A percentile compares a stretch with the other conserved stretches of the same genome.
Evolutionary conservation across 1,140 invertebrate genomes (phyloP).

Genomic region (Drosophila repleta): DNA sequence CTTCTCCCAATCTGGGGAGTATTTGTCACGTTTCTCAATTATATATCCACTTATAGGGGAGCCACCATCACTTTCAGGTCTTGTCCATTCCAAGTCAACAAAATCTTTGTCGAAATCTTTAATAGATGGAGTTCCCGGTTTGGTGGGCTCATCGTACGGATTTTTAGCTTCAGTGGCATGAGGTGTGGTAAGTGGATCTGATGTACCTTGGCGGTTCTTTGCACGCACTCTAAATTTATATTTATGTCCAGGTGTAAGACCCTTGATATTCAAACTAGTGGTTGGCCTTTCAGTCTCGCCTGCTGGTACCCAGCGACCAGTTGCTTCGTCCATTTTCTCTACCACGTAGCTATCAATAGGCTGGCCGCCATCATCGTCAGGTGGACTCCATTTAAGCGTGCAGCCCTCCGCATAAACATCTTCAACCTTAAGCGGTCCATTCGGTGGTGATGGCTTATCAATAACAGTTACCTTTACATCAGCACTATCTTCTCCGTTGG

Average conservation of each 20-base stretch:
- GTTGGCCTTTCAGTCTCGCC: slow-evolving; percentile 93
- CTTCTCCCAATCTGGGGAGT: slow-evolving; percentile 93
- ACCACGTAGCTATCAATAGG: slow-evolving; percentile 96
- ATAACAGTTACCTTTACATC: slow-evolving; percentile 96
- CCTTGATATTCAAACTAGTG: slow-evolving; percentile 90
- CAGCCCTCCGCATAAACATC: slow-evolving; percentile 92
- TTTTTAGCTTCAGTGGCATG: slow-evolving; percentile 98
- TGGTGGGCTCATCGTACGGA: slow-evolving; percentile 95
- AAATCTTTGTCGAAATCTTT: slow-evolving; percentile 96
- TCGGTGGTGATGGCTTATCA: slow-evolving; percentile 94
- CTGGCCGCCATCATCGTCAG: slow-evolving; percentile 94
- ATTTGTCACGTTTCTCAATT: slow-evolving; percentile 98
- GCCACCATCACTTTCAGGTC: slow-evolving; percentile 94
- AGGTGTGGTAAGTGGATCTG: slow-evolving; percentile 95
- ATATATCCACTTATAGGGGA: slow-evolving; percentile 96
- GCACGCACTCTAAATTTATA: slow-evolving; percentile 98
- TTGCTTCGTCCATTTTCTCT: slow-evolving; percentile 97
- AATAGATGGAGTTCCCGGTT: slow-evolving; percentile 94
- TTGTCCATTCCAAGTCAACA: slow-evolving; percentile 97
- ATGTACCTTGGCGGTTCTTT: slow-evolving; percentile 97
- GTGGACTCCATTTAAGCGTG: slow-evolving; percentile 93
- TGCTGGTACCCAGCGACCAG: slow-evolving; percentile 95
- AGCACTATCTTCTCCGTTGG: slow-evolving; percentile 95
- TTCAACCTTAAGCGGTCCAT: slow-evolving; percentile 92
- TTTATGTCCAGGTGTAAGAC: slow-evolving; percentile 94